Evolutionary conservation across 2,888 invertebrate genomes (phyloP).

Genomic region (Andrena hattorfiana): DNA sequence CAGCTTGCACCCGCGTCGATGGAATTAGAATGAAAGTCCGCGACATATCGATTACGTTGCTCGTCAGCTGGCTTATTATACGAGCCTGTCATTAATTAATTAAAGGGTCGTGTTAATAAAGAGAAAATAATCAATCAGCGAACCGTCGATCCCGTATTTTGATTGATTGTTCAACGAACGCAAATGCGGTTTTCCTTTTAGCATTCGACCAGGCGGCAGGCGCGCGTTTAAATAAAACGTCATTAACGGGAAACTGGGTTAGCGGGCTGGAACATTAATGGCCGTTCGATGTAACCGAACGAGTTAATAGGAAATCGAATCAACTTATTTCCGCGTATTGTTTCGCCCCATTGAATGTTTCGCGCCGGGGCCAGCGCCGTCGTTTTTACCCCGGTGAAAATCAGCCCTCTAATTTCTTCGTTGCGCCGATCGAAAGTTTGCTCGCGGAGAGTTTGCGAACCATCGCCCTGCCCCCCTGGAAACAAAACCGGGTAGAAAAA

Average conservation of each 20-base stretch:
- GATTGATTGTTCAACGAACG: conserved; percentile 57
- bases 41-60: conserved; percentile 30
- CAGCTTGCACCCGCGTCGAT: neutral
- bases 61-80: conserved; percentile 32
- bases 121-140: conserved; percentile 61
- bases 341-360: conserved; percentile 44
- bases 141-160: conserved; percentile 49
- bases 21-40: conserved; percentile 5
- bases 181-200: conserved; percentile 63
- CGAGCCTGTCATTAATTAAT: conserved; percentile 55
- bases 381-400: conserved; percentile 17
- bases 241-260: conserved; percentile 64
- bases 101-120: conserved; percentile 64
- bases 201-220: conserved; percentile 37
- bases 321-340: conserved; percentile 64
- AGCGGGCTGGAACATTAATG: conserved; percentile 61
- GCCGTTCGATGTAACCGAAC: conserved; percentile 64
- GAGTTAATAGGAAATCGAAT: conserved; percentile 66
- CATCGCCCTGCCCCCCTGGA: neutral
- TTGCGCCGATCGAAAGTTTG: conserved; percentile 15
- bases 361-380: neutral
- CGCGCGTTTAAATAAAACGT: conserved; percentile 63
- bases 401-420: conserved; percentile 20
- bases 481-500: neutral
- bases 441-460: conserved; percentile 1